Percentiles rank a stretch among this genome's conserved stretches.
Conservation (phyloP, 2,113 vertebrate species). For the Centropus bengalensis region DNA sequence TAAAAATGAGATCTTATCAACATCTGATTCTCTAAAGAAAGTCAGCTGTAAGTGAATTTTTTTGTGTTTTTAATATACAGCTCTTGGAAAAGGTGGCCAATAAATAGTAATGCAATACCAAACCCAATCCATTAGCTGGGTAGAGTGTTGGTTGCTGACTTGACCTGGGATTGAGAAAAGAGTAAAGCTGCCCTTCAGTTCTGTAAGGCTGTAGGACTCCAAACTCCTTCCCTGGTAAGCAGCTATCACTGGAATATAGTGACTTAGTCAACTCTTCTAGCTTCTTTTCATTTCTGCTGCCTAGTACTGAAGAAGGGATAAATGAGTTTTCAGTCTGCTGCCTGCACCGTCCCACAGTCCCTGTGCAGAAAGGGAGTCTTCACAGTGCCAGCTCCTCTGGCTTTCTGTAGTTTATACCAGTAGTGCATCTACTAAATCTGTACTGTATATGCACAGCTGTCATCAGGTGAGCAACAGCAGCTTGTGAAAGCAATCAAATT, state of each 20-base stretch:
- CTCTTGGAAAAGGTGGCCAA: neutral
- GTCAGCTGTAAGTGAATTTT: neutral
- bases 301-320: neutral
- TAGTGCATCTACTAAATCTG: neutral
- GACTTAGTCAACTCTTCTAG: neutral
- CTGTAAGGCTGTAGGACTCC: neutral
- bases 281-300: neutral
- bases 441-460: neutral
- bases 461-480: neutral
- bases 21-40: neutral
- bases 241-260: neutral
- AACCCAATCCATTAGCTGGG: neutral
- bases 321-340: neutral
- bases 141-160: neutral
- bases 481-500: neutral
- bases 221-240: neutral
- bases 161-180: neutral
- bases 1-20: neutral
- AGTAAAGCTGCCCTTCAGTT: neutral
- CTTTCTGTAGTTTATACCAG: neutral
- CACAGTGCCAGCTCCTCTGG: neutral
- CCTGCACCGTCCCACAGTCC: neutral
- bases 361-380: neutral
- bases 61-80: neutral
- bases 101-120: neutral